Conservation (phyloP, 2,888 invertebrate genomes). For the Nymphalis urticae region DNA sequence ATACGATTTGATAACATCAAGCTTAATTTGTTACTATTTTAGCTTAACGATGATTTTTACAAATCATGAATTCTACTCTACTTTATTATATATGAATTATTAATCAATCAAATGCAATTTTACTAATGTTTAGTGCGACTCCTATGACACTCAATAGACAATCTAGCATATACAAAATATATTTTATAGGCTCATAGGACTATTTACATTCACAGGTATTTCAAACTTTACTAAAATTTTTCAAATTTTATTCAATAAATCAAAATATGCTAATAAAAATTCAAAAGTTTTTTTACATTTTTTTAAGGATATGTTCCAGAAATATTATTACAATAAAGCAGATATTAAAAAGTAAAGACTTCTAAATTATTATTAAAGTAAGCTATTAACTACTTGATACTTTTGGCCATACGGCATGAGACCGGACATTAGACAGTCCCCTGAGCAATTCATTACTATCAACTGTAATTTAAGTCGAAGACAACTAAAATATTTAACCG, state of each 20-base stretch:
- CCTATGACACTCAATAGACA: conserved; percentile 9
- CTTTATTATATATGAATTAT: conserved; percentile 8
- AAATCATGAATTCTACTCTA: conserved; percentile 8
- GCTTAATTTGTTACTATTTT: conserved; percentile 18
- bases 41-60: conserved; percentile 6
- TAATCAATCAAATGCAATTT: conserved; percentile 8
- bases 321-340: not conserved
- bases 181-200: conserved; percentile 24
- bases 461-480: conserved; percentile 24
- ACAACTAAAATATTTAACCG: conserved; percentile 29
- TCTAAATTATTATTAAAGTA: conserved; percentile 3
- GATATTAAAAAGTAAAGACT: conserved; percentile 1
- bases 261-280: not conserved
- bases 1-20: conserved; percentile 28
- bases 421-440: conserved; percentile 23
- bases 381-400: conserved; percentile 8
- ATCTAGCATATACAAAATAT: conserved; percentile 28
- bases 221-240: not conserved
- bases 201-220: conserved; percentile 12
- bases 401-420: not conserved
- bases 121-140: conserved; percentile 13
- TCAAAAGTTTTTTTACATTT: not conserved
- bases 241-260: conserved; percentile 12
- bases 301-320: not conserved
- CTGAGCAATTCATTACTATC: conserved; percentile 31